Evolutionary conservation across 35 echinoderm and acorn worm species (phyloP).

Genomic region (Anneissia japonica): DNA sequence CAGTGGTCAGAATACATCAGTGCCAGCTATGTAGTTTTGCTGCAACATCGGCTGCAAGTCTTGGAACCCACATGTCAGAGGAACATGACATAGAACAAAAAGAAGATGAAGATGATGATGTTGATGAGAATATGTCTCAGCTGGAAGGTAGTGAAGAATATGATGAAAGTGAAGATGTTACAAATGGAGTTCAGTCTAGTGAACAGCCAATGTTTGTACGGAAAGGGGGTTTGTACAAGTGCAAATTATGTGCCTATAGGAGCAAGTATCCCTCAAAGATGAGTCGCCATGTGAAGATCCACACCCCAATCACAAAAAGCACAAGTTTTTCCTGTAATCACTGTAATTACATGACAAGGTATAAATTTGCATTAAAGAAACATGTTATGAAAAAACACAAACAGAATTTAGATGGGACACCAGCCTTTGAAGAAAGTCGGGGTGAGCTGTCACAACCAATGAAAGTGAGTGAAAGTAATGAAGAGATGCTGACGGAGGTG

Average conservation of each 20-base stretch:
- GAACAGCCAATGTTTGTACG: neutral
- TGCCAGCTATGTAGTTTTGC: neutral
- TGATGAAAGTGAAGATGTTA: neutral
- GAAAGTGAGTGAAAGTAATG: neutral
- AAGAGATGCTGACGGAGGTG: neutral
- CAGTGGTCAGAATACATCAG: neutral
- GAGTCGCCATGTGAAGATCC: neutral
- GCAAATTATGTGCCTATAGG: neutral
- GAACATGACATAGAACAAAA: neutral
- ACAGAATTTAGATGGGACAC: neutral
- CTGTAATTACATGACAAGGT: neutral
- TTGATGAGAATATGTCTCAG: neutral
- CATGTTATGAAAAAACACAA: neutral
- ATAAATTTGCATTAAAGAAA: neutral
- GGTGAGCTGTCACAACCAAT: neutral
- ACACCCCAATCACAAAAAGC: neutral
- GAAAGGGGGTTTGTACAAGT: neutral
- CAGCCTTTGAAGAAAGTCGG: neutral
- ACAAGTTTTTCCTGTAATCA: neutral
- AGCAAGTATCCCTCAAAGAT: neutral
- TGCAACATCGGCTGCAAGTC: neutral
- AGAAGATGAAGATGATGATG: neutral
- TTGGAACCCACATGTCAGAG: neutral
- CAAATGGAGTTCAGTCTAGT: neutral
- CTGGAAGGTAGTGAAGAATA: neutral